phyloP scores from a whole-genome alignment of 2,797 vertebrate genomes.

The Anomalospiza imberbis region DNA sequence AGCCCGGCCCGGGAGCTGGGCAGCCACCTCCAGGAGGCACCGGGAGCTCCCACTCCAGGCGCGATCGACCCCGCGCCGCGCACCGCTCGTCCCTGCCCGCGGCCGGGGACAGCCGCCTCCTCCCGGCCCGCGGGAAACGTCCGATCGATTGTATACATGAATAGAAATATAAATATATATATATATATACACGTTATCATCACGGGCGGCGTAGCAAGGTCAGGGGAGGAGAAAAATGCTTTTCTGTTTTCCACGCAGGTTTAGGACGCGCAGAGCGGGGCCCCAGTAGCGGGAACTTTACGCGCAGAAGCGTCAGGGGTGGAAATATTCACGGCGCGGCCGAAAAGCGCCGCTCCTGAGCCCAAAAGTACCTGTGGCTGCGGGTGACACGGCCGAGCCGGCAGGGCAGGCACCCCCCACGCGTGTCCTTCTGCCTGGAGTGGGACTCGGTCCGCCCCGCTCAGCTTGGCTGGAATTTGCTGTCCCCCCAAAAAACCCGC shows the following conservation, averaged over 20 bases:
- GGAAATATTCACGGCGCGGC: background rate
- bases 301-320: background rate
- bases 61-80: background rate
- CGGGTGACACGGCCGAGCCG: background rate
- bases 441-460: background rate
- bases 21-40: background rate
- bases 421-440: background rate
- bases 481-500: accelerated
- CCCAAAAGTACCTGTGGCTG: background rate
- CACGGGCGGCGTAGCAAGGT: background rate
- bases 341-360: background rate
- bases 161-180: background rate
- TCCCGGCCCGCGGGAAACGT: background rate
- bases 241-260: background rate
- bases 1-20: background rate
- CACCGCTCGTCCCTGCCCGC: background rate
- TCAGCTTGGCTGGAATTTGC: background rate
- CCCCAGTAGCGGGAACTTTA: background rate
- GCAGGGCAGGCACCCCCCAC: too few relatives aligned
- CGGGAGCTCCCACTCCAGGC: background rate
- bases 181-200: background rate
- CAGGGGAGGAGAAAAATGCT: background rate
- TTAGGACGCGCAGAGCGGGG: background rate
- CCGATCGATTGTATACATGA: accelerated
- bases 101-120: background rate